Conservation (phyloP, 2,113 vertebrate species). For the Ailuropoda melanoleuca region DNA sequence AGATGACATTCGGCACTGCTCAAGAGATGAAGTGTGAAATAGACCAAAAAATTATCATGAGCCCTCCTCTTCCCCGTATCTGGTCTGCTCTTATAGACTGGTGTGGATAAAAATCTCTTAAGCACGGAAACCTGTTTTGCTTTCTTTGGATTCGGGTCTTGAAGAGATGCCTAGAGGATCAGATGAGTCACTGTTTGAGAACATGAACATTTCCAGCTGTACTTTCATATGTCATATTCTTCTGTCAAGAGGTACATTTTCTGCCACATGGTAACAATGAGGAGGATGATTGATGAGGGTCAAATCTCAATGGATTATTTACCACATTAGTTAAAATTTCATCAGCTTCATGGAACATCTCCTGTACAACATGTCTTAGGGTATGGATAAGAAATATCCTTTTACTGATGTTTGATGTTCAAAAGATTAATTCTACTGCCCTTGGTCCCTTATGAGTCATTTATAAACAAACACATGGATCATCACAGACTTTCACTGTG, state of each 20-base stretch:
- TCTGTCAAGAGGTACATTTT: constrained; percentile 14
- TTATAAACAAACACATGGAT: constrained; percentile 10
- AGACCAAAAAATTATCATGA: neutral
- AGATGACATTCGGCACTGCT: neutral
- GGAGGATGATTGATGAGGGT: neutral
- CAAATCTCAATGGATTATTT: constrained; percentile 12
- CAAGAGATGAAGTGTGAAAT: constrained; percentile 33
- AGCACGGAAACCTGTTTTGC: neutral
- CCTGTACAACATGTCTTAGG: neutral
- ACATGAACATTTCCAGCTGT: constrained; percentile 21
- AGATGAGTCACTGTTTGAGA: neutral
- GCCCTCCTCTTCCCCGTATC: neutral
- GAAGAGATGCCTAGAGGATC: neutral
- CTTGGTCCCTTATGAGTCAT: neutral
- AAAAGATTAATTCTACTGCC: constrained; percentile 45
- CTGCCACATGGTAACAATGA: neutral
- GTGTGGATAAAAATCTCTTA: neutral
- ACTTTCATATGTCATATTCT: constrained; percentile 10
- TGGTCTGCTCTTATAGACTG: neutral
- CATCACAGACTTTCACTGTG: neutral
- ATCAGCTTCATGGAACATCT: neutral
- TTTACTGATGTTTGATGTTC: constrained; percentile 38
- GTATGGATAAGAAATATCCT: constrained; percentile 9
- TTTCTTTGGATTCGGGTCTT: constrained; percentile 6
- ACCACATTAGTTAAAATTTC: neutral